These are phyloP conservation scores for Drosophila burlai DNA, from an alignment of 1,140 invertebrate genomes.

Conservation along the genomic window DNA sequence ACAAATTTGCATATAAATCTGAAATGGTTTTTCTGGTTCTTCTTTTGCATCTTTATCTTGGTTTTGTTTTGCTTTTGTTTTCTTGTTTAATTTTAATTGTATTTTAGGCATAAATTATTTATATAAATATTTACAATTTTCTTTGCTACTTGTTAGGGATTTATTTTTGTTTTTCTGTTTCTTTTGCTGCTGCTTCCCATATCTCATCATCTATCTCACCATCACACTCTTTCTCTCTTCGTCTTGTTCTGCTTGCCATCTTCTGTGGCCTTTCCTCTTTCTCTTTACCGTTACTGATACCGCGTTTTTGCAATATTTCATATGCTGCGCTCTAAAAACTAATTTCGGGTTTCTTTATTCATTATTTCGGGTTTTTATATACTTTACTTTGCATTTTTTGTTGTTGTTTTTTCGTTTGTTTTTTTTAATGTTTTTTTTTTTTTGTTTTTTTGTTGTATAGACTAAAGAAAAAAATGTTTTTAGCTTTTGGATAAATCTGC, in stretches of 20 bases:
- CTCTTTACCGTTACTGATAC: slow-evolving; percentile 28
- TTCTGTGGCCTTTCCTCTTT: slow-evolving; percentile 16
- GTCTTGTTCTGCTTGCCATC: slow-evolving; percentile 15
- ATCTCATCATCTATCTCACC: background rate
- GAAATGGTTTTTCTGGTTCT: slow-evolving; percentile 50
- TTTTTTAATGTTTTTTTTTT: too few species aligned
- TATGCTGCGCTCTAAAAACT: slow-evolving; percentile 58
- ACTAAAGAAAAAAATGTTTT: slow-evolving; percentile 66
- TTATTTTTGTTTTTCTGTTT: slow-evolving; percentile 18
- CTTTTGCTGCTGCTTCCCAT: slow-evolving; percentile 16
- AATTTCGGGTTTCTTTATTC: slow-evolving; percentile 44
- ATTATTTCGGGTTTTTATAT: slow-evolving; percentile 13
- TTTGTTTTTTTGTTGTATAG: slow-evolving; percentile 31
- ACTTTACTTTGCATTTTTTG: slow-evolving; percentile 1
- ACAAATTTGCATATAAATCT: slow-evolving; percentile 46
- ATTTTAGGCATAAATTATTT: slow-evolving; percentile 74
- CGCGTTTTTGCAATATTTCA: slow-evolving; percentile 37
- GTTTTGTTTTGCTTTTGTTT: slow-evolving; percentile 37
- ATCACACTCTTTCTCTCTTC: slow-evolving; percentile 7
- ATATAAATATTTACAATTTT: slow-evolving; percentile 76
- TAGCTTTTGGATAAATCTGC: slow-evolving; percentile 21
- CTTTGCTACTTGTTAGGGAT: slow-evolving; percentile 61
- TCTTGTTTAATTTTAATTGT: slow-evolving; percentile 55
- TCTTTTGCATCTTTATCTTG: slow-evolving; percentile 26
- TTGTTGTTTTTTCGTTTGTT: slow-evolving; percentile 7